Percentiles rank a stretch among this genome's conserved stretches.
These are phyloP conservation scores for Aromia moschata DNA, from an alignment of 2,888 invertebrate genomes.

Conservation along the genomic window DNA sequence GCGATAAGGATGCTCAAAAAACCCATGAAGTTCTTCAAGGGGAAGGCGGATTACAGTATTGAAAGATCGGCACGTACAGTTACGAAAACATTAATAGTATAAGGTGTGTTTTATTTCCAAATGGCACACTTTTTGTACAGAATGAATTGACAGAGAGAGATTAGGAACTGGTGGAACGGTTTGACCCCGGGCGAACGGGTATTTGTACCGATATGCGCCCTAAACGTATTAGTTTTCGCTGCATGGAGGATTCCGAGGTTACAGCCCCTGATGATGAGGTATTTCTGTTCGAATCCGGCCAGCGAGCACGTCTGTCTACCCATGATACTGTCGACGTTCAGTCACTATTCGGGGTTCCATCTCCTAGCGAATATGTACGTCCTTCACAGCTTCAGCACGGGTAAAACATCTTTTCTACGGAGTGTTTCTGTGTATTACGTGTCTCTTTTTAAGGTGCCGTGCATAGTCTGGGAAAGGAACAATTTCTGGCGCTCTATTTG, in stretches of 20 bases:
- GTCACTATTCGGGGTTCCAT: conserved; percentile 88
- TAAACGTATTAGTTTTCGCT: conserved; percentile 82
- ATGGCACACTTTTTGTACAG: conserved; percentile 48
- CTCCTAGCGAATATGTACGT: conserved; percentile 96
- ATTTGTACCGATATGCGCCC: conserved; percentile 80
- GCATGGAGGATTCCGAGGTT: conserved; percentile 82
- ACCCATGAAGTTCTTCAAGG: conserved; percentile 67
- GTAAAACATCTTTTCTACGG: conserved; percentile 51
- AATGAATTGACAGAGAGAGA: conserved; percentile 55
- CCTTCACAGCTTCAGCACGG: conserved; percentile 81
- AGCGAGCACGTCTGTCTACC: conserved; percentile 82
- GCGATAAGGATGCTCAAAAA: conserved; percentile 66
- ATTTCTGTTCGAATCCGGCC: conserved; percentile 85
- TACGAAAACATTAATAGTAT: neutral
- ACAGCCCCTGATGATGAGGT: conserved; percentile 79
- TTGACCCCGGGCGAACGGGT: conserved; percentile 79
- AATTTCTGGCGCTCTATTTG: conserved; percentile 90
- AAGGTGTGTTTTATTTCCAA: conserved; percentile 23
- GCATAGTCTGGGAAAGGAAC: conserved; percentile 84
- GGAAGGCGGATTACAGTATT: conserved; percentile 40
- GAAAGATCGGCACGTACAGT: conserved; percentile 42
- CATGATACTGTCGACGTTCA: conserved; percentile 94
- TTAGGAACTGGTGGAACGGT: conserved; percentile 76
- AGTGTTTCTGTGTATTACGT: conserved; percentile 13
- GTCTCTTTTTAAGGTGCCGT: conserved; percentile 69